phyloP scores from a whole-genome alignment of 2,113 vertebrate genomes.

The Danionella cerebrum region DNA sequence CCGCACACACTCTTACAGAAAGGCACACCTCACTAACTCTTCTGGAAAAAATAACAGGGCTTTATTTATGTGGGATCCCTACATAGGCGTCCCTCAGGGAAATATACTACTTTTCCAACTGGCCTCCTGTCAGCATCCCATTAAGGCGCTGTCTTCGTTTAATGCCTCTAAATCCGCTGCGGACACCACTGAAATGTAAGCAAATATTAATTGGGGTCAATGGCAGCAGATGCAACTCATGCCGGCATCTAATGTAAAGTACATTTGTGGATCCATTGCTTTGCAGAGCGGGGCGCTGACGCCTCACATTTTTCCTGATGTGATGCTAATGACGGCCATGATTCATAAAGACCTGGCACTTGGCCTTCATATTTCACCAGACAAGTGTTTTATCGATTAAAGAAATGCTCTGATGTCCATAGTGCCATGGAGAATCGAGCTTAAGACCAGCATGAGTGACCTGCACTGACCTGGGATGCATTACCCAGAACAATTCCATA shows the following conservation, averaged over 20 bases:
- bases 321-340: slow-evolving; percentile 38
- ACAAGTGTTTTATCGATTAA: slow-evolving; percentile 38
- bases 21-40: slow-evolving; percentile 37
- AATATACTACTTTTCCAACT: slow-evolving; percentile 62
- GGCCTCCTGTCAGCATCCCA: slow-evolving; percentile 64
- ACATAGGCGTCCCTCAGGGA: slow-evolving; percentile 55
- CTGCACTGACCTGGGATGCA: background rate
- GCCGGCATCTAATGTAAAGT: slow-evolving; percentile 47
- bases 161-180: slow-evolving; percentile 59
- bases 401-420: slow-evolving; percentile 6
- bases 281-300: slow-evolving; percentile 37
- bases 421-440: background rate
- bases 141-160: slow-evolving; percentile 54
- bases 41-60: slow-evolving; percentile 53
- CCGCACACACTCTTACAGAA: background rate
- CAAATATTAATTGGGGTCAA: slow-evolving; percentile 68
- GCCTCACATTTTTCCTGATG: slow-evolving; percentile 43
- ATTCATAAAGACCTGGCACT: slow-evolving; percentile 25
- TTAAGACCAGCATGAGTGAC: background rate
- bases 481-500: no score
- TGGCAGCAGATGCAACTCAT: slow-evolving; percentile 55
- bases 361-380: slow-evolving; percentile 30
- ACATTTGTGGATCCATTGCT: slow-evolving; percentile 40
- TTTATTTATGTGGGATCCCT: slow-evolving; percentile 60
- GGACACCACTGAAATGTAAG: slow-evolving; percentile 58